These are phyloP conservation scores for Bungarus multicinctus DNA, from an alignment of 2,113 vertebrate genomes.

Conservation along the genomic window DNA sequence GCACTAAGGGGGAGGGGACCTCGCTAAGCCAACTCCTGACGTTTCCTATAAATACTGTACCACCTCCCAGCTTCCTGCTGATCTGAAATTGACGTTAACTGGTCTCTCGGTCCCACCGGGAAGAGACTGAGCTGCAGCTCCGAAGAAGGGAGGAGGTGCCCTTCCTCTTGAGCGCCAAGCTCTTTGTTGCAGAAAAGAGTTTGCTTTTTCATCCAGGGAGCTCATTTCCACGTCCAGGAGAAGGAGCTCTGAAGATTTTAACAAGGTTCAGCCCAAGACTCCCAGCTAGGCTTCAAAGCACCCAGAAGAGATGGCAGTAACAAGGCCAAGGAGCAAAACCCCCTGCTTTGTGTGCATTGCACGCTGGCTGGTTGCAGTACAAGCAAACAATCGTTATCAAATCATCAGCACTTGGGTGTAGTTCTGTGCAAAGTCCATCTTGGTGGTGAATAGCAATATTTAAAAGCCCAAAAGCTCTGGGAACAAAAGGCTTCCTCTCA, in stretches of 20 bases:
- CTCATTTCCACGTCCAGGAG: neutral
- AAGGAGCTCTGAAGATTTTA: neutral
- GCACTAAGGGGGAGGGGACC: neutral
- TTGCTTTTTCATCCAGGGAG: neutral
- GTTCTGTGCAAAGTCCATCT: neutral
- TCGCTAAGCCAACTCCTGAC: neutral
- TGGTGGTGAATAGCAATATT: neutral
- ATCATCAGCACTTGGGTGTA: neutral
- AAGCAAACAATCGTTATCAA: neutral
- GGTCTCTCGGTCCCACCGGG: neutral
- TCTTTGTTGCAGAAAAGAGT: neutral
- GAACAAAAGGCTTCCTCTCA: no score
- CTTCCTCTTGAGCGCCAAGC: neutral
- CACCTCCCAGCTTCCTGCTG: slow-evolving; percentile 1
- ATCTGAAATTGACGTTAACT: neutral
- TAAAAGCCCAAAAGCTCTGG: neutral
- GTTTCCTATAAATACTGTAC: slow-evolving; percentile 14
- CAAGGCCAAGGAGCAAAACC: neutral
- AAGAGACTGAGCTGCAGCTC: neutral
- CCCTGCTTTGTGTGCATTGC: neutral
- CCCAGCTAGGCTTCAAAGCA: neutral
- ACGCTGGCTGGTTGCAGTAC: neutral
- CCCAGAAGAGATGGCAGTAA: neutral
- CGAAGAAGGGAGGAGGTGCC: neutral
- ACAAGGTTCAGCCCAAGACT: neutral